These are phyloP conservation scores for Idaea dimidiata DNA, from an alignment of 2,888 invertebrate species.

Conservation along the genomic window DNA sequence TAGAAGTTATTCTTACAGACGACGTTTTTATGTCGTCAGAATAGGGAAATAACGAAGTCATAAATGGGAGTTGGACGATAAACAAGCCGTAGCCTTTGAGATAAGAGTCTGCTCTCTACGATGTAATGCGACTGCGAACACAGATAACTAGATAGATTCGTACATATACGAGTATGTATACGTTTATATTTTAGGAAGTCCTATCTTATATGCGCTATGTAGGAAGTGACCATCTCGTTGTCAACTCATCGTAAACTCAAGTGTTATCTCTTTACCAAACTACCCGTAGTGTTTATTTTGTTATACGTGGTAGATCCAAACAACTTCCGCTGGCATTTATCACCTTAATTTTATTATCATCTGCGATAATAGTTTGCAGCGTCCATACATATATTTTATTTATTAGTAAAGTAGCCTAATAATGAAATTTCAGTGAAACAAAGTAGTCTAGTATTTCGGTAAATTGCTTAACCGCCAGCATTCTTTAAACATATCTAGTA, in stretches of 20 bases:
- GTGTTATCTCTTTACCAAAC: conserved; percentile 6
- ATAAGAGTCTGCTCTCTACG: conserved; percentile 58
- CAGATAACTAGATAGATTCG: conserved; percentile 39
- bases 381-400: not conserved
- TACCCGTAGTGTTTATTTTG: not conserved
- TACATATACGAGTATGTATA: conserved; percentile 34
- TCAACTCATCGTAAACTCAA: conserved; percentile 12
- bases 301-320: not conserved
- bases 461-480: no score
- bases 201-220: conserved; percentile 18
- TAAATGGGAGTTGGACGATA: conserved; percentile 73
- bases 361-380: not conserved
- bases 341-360: not conserved
- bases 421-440: not conserved
- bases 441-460: not conserved
- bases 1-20: conserved; percentile 66
- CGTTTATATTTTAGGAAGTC: conserved; percentile 29
- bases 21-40: conserved; percentile 76
- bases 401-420: not conserved
- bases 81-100: conserved; percentile 68
- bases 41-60: conserved; percentile 77
- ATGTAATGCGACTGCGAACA: conserved; percentile 52
- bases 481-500: not conserved
- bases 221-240: conserved; percentile 16
- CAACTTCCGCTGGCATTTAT: not conserved